phyloP scores from a whole-genome alignment of 2,888 invertebrate species.

The Thera britannica region DNA sequence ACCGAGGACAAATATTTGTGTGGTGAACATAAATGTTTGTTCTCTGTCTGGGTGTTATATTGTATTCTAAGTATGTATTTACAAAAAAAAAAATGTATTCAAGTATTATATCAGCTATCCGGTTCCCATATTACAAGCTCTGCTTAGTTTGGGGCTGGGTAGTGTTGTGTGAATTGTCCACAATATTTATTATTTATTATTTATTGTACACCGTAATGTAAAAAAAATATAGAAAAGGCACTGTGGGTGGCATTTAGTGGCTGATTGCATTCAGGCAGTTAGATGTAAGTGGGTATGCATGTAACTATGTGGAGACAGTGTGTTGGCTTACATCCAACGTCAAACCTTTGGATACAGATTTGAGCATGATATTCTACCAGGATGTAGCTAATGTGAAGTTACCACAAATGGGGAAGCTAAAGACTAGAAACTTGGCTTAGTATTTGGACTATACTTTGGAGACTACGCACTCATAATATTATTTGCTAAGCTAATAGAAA shows the following conservation, averaged over 20 bases:
- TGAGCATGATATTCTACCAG: slow-evolving; percentile 14
- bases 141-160: too few relatives aligned
- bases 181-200: too few relatives aligned
- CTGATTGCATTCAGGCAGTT: slow-evolving; percentile 22
- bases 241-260: slow-evolving; percentile 10
- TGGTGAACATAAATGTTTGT: too few relatives aligned
- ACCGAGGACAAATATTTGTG: too few relatives aligned
- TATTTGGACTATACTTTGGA: neutral
- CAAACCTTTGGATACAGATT: slow-evolving; percentile 21
- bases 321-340: slow-evolving; percentile 30
- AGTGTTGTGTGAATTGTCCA: too few relatives aligned
- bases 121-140: too few relatives aligned
- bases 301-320: slow-evolving; percentile 14
- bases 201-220: neutral
- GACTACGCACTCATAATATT: neutral
- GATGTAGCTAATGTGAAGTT: slow-evolving; percentile 8
- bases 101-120: too few relatives aligned
- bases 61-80: too few relatives aligned
- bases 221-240: neutral
- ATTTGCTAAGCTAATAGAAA: neutral
- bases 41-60: too few relatives aligned
- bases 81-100: too few relatives aligned
- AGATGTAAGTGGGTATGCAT: slow-evolving; percentile 24
- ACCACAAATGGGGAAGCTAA: slow-evolving; percentile 1
- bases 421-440: neutral